phyloP scores from a whole-genome alignment of 2,888 invertebrate genomes.

The Drosophila formosana region DNA sequence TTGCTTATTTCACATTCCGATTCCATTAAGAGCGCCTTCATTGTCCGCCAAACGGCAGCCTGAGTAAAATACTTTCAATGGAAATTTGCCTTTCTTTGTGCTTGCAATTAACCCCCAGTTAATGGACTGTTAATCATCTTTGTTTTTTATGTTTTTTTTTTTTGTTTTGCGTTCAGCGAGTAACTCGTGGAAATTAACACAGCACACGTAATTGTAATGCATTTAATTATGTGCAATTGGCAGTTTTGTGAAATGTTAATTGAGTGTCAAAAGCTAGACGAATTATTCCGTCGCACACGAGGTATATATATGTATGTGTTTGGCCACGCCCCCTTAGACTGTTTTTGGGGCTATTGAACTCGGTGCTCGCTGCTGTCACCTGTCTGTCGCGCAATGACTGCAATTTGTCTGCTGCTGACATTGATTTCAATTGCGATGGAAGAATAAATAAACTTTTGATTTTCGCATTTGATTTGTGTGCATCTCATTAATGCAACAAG shows the following conservation, averaged over 20 bases:
- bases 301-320: not conserved
- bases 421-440: constrained; percentile 67
- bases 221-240: constrained; percentile 45
- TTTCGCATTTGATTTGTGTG: constrained; percentile 51
- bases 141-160: not conserved
- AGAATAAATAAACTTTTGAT: constrained; percentile 47
- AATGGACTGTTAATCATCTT: constrained; percentile 13
- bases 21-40: not conserved
- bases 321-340: constrained; percentile 47
- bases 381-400: constrained; percentile 42
- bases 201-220: constrained; percentile 8
- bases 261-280: constrained; percentile 51
- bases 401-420: constrained; percentile 70
- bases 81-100: not conserved
- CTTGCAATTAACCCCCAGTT: constrained; percentile 11
- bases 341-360: constrained; percentile 51
- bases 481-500: constrained; percentile 73
- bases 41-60: not conserved
- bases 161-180: not conserved
- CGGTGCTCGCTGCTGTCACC: constrained; percentile 31
- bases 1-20: not conserved
- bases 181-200: constrained; percentile 14
- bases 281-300: constrained; percentile 26
- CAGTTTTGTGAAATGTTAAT: constrained; percentile 46
- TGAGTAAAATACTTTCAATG: not conserved